Evolutionary conservation across 2,888 invertebrate species (phyloP).

Genomic region (Arctia plantaginis): DNA sequence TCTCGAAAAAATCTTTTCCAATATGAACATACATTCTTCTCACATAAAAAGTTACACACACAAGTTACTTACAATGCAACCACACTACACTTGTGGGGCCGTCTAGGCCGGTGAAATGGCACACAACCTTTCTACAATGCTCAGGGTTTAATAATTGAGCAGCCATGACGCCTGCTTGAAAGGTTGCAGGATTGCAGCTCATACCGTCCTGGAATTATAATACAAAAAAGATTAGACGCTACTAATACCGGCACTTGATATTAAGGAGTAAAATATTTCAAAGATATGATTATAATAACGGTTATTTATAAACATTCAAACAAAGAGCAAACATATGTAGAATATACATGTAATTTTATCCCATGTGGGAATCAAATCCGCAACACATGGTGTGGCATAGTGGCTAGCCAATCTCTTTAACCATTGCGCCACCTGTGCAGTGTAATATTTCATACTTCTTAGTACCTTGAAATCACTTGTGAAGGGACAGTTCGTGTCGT

Average conservation of each 20-base stretch:
- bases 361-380: too few species aligned
- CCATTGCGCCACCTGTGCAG: too few species aligned
- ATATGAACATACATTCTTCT: not conserved
- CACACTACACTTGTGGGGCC: conserved; percentile 82
- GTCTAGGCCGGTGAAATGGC: conserved; percentile 88
- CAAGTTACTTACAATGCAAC: conserved; percentile 58
- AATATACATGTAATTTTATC: not conserved
- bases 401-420: too few species aligned
- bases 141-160: conserved; percentile 49
- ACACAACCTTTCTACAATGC: conserved; percentile 81
- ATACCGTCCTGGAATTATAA: conserved; percentile 78
- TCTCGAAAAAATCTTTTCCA: not conserved
- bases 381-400: not conserved
- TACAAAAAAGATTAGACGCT: too few species aligned
- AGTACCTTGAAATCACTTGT: conserved; percentile 29
- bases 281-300: too few species aligned
- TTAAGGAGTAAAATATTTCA: too few species aligned
- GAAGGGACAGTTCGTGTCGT: conserved; percentile 83
- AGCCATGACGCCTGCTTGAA: conserved; percentile 78
- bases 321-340: too few species aligned
- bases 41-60: too few species aligned
- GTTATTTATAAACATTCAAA: too few species aligned
- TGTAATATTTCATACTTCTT: not conserved
- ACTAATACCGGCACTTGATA: too few species aligned
- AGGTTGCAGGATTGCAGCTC: conserved; percentile 85